phyloP scores from a whole-genome alignment of 2,113 vertebrate species.

The Regulus satrapa region DNA sequence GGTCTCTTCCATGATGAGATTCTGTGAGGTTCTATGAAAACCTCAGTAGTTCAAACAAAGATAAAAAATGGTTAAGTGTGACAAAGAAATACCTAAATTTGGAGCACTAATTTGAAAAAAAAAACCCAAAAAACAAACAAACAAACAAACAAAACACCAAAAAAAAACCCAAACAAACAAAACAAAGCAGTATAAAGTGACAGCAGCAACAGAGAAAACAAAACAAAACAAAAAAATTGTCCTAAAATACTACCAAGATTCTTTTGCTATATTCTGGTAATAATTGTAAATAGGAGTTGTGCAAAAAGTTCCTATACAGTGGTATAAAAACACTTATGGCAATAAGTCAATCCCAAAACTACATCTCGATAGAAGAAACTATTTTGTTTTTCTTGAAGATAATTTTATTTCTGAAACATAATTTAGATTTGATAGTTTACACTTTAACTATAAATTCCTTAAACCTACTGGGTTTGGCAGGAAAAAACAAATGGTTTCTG shows the following conservation, averaged over 20 bases:
- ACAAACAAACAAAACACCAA: no score
- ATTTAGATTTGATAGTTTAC: neutral
- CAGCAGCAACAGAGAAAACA: accelerated
- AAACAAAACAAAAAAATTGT: accelerated
- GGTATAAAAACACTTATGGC: neutral
- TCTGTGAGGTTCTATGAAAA: neutral
- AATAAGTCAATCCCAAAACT: neutral
- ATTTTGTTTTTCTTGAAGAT: neutral
- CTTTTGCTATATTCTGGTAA: neutral
- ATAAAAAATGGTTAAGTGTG: neutral
- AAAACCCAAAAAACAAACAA: no score
- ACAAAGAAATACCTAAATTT: neutral
- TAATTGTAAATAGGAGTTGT: neutral
- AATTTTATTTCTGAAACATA: neutral
- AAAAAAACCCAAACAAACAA: no score
- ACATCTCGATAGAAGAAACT: neutral
- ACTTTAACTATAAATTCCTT: neutral
- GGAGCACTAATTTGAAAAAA: neutral
- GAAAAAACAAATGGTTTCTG: neutral
- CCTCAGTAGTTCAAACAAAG: neutral
- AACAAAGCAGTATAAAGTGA: neutral
- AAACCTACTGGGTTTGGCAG: neutral
- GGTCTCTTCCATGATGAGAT: neutral
- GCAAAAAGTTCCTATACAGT: neutral
- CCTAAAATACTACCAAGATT: neutral